These are phyloP conservation scores for Mimas tiliae DNA, from an alignment of 2,888 invertebrate genomes.

Conservation along the genomic window DNA sequence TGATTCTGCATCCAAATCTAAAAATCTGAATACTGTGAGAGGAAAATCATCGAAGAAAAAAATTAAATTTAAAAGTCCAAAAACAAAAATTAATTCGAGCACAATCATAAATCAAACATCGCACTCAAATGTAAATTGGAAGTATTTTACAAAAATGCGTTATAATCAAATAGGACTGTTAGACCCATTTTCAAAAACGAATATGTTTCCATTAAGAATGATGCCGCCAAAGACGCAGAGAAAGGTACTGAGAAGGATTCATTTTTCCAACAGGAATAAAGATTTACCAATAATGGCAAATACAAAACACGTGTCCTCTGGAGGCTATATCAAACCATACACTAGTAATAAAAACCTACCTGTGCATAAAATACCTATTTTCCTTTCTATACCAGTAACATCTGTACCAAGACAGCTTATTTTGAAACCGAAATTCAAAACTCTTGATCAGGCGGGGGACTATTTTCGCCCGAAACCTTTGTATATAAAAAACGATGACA, in stretches of 20 bases:
- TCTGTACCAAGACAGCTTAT: conserved; percentile 38
- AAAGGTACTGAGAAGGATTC: conserved; percentile 49
- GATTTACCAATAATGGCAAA: conserved; percentile 45
- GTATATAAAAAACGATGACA: conserved; percentile 41
- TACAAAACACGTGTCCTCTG: conserved; percentile 52
- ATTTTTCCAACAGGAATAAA: conserved; percentile 44
- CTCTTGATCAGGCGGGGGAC: conserved; percentile 34
- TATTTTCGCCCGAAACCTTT: conserved; percentile 45
- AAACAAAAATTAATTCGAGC: background rate
- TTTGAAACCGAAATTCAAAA: conserved; percentile 51
- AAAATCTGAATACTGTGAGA: background rate
- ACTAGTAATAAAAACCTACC: conserved; percentile 31
- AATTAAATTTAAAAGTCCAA: background rate
- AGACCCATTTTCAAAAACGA: conserved; percentile 50
- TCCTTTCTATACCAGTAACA: conserved; percentile 9
- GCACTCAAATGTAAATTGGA: background rate
- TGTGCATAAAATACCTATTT: background rate
- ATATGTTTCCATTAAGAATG: conserved; percentile 49
- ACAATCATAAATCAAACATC: conserved; percentile 28
- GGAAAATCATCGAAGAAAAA: background rate
- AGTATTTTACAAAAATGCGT: conserved; percentile 32
- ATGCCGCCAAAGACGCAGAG: conserved; percentile 39
- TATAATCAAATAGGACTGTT: conserved; percentile 34
- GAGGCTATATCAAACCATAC: conserved; percentile 38
- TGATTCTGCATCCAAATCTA: too few relatives aligned